Percentiles rank a stretch among this genome's conserved stretches.
These are phyloP conservation scores for Poecilus cupreus DNA, from an alignment of 2,888 invertebrate species.

Conservation along the genomic window DNA sequence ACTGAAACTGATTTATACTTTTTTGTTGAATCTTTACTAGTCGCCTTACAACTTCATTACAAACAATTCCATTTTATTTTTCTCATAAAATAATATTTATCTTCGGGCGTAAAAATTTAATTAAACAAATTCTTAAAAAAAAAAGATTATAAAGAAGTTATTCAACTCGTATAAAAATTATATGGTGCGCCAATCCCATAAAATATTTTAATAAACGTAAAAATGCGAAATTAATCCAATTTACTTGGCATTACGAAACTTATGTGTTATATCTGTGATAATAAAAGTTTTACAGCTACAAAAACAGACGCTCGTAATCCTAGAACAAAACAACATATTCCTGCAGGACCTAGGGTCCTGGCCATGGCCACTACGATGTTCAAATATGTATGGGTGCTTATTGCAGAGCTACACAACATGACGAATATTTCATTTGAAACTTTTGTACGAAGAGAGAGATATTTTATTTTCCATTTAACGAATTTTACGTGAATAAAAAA, in stretches of 20 bases:
- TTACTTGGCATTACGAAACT: constrained; percentile 15
- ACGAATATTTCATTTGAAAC: neutral
- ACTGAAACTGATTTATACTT: too few relatives aligned
- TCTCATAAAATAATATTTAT: too few relatives aligned
- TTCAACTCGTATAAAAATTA: too few relatives aligned
- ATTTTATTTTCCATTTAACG: constrained; percentile 41
- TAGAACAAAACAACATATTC: constrained; percentile 12
- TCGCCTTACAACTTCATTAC: too few relatives aligned
- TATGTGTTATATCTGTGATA: constrained; percentile 23
- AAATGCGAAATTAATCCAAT: neutral
- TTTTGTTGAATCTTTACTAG: too few relatives aligned
- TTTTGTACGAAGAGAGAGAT: neutral
- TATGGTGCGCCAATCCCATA: neutral
- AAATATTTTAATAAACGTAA: neutral
- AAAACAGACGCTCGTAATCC: constrained; percentile 29
- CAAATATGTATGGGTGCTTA: neutral
- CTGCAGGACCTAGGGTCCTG: neutral
- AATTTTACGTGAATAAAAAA: constrained; percentile 43
- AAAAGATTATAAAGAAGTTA: too few relatives aligned
- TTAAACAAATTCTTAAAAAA: too few relatives aligned
- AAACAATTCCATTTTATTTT: too few relatives aligned
- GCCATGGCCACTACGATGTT: neutral
- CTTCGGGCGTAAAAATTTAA: too few relatives aligned
- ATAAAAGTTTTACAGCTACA: constrained; percentile 15
- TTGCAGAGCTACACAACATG: neutral